Percentiles rank a stretch among this genome's conserved stretches.
phyloP scores from a whole-genome alignment of 1,140 invertebrate genomes.

The Euschistus heros region DNA sequence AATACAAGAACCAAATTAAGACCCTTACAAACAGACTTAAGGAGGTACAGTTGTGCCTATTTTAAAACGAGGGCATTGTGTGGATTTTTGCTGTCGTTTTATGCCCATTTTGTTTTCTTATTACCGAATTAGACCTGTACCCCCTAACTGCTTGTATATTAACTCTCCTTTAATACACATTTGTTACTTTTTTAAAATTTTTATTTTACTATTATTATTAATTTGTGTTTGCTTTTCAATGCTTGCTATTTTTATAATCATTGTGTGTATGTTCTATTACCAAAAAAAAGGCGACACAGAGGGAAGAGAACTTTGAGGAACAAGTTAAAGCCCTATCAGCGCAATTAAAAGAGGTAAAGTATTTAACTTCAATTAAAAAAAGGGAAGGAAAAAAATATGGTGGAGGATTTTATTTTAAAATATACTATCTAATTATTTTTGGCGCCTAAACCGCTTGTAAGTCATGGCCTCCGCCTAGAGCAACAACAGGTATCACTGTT shows the following conservation, averaged over 20 bases:
- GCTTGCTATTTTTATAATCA: not conserved
- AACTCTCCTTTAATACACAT: conserved; percentile 32
- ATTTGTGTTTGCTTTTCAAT: not conserved
- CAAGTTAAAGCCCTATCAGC: conserved; percentile 85
- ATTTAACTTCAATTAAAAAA: not conserved
- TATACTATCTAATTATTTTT: too few species aligned
- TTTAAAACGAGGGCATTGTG: not conserved
- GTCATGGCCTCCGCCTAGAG: too few species aligned
- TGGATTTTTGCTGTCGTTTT: not conserved
- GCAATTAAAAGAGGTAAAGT: conserved; percentile 84
- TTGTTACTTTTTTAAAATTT: not conserved
- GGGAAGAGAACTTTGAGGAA: conserved; percentile 90
- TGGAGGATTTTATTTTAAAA: not conserved
- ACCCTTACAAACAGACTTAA: conserved; percentile 96
- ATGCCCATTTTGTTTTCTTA: not conserved
- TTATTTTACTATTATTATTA: not conserved
- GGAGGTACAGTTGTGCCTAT: conserved; percentile 61
- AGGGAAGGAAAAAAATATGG: not conserved
- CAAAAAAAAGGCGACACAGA: conserved; percentile 72
- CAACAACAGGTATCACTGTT: too few species aligned
- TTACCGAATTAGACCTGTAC: too few species aligned
- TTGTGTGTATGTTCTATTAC: conserved; percentile 25
- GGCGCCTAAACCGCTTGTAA: too few species aligned
- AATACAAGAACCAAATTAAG: conserved; percentile 99
- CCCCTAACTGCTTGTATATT: conserved; percentile 32